Conservation (phyloP, 2,797 vertebrate species). For the Macropus fuliginosus region DNA sequence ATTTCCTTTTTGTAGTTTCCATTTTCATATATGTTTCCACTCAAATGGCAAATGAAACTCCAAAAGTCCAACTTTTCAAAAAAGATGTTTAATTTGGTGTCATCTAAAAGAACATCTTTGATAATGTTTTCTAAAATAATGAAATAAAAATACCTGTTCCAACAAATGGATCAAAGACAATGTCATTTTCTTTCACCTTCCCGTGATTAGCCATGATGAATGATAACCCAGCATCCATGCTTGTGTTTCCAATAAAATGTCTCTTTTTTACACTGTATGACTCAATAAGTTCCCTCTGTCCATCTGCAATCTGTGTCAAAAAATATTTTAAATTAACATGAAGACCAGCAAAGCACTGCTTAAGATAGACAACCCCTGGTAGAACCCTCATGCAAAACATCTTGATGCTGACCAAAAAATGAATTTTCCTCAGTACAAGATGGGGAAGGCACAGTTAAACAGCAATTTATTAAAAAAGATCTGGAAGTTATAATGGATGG, state of each 20-base stretch:
- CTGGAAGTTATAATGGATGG: not conserved
- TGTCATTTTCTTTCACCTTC: slow-evolving; percentile 92
- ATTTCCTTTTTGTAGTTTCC: not conserved
- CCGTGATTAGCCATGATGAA: slow-evolving; percentile 98
- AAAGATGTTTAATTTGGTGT: slow-evolving; percentile 27
- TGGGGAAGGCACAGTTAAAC: not conserved
- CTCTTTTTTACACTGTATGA: slow-evolving; percentile 98
- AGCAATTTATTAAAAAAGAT: not conserved
- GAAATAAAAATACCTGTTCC: slow-evolving; percentile 91
- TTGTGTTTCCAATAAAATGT: slow-evolving; percentile 98
- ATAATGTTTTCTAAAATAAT: slow-evolving; percentile 2
- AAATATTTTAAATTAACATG: slow-evolving; percentile 63
- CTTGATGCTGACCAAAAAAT: not conserved
- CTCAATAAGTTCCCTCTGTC: slow-evolving; percentile 96
- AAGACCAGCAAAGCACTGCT: slow-evolving; percentile 31
- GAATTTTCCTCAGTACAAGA: not conserved
- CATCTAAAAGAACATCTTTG: slow-evolving; percentile 34
- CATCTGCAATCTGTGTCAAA: slow-evolving; percentile 92
- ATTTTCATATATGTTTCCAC: not conserved
- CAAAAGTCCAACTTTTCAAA: slow-evolving; percentile 14
- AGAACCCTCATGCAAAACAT: slow-evolving; percentile 16
- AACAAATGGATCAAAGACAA: slow-evolving; percentile 98
- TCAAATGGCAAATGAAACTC: not conserved
- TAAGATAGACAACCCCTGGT: slow-evolving; percentile 32
- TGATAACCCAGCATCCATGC: slow-evolving; percentile 97